Conservation (phyloP, 2,113 vertebrate species). For the Phalacrocorax pelagicus region DNA sequence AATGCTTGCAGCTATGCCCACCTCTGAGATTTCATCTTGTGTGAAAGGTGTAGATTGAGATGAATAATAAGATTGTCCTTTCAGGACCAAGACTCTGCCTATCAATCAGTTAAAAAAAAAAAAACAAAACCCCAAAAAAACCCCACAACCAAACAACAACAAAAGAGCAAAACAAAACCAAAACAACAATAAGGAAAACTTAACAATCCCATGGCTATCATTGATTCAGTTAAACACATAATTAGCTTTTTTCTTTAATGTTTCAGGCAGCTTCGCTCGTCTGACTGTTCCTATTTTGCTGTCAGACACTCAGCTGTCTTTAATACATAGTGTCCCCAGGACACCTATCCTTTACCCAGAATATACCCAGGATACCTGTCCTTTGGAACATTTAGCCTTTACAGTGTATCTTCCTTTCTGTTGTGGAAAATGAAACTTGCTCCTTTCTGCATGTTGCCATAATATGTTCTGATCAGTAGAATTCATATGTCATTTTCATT, state of each 20-base stretch:
- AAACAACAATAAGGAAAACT: not conserved
- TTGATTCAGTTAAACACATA: not conserved
- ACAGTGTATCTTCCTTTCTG: not conserved
- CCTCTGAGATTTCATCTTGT: constrained; percentile 40
- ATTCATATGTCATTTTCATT: constrained; percentile 35
- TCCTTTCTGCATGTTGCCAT: not conserved
- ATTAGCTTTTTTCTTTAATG: not conserved
- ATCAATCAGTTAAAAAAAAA: not conserved
- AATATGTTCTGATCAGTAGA: constrained; percentile 29
- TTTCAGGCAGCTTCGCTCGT: not conserved
- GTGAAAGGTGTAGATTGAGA: constrained; percentile 36
- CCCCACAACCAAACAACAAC: not conserved
- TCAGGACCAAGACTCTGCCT: not conserved
- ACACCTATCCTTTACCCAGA: constrained; percentile 22
- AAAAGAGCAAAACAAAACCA: not conserved
- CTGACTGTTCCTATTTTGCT: not conserved
- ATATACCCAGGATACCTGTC: constrained; percentile 7
- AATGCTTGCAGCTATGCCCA: not conserved
- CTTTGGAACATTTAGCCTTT: constrained; percentile 38
- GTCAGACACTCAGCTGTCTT: not conserved
- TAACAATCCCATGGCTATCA: not conserved
- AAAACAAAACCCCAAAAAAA: not conserved
- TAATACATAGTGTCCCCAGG: constrained; percentile 3
- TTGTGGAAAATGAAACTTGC: constrained; percentile 12
- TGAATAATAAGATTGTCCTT: constrained; percentile 47